Base-by-base conservation (phyloP, 2,888 invertebrate species). In the Dasysyrphus albostriatus region DNA sequence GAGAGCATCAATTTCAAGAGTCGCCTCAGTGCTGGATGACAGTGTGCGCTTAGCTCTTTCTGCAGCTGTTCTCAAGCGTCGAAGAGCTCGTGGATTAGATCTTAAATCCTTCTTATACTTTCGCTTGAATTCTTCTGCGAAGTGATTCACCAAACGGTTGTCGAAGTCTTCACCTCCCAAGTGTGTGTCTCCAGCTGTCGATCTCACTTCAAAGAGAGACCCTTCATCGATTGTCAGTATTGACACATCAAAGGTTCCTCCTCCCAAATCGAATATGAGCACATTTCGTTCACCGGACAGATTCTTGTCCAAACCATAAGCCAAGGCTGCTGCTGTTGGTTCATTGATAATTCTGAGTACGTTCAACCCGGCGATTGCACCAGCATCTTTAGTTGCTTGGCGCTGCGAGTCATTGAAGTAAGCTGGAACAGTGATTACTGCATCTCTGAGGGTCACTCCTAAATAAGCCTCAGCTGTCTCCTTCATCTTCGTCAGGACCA, bases 161-260 rank as follows among this genome's bases (percentile, higher is more conserved):
- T 98, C 98, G 89, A 97, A 97, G 93, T 98, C 98, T 93, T 98
- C 98, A 88, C 98, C 98, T 90, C 98, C 98, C 93, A 98, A 94
- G 91, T 98, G 98, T 75, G 98, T 98, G 91, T 98, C 98, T 88
- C 98, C 98, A 83, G 98, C 97, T n/a, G 98, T 98, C 8, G 98
- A 96, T 91, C 97, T 97, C 19, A 98, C 98, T 92, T 98, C 98
- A 92, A 98, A 98, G 89, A 96, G 94, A 0, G 92, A 91, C 93
- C 98, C 96, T 92, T 98, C 98, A 93, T 98, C 98, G 91, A 98
- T 98, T 89, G 97, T 97, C 90, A 98, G 93, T 90, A 98, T 96
- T 87, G 98, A 98, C 56, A 98, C 98, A 94, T 98, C 98, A 92
- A 98, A 98, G 89, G 97, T 98, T 90, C 98, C 98, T 91, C 98